Evolutionary conservation across 2,113 vertebrate species (phyloP).

Genomic region (Pandion haliaetus): DNA sequence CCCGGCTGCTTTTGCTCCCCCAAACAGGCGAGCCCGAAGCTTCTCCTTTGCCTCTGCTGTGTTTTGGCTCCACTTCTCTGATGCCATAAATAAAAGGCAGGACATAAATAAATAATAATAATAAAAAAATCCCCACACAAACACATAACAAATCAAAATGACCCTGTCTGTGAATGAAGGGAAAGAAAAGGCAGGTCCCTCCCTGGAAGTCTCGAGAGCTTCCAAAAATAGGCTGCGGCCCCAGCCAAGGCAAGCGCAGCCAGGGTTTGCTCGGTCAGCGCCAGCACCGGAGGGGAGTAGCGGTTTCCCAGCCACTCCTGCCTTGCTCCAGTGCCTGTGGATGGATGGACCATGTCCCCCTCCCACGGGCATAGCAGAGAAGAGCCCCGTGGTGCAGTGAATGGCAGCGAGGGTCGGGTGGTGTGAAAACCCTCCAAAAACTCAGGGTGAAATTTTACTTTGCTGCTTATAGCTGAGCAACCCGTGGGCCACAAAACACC

Average conservation of each 20-base stretch:
- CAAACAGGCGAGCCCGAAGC: accelerated
- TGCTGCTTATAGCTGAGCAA: not conserved
- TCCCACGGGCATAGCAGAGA: not conserved
- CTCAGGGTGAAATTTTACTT: not conserved
- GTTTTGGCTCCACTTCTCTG: accelerated
- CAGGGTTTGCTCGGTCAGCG: not conserved
- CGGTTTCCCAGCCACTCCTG: not conserved
- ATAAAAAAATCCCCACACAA: not conserved
- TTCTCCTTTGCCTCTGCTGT: not conserved
- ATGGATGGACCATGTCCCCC: accelerated
- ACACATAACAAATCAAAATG: not conserved
- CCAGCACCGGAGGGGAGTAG: not conserved
- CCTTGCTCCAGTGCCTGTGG: not conserved
- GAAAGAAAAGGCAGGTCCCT: not conserved
- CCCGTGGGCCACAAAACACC: not conserved
- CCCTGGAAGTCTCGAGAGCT: conserved; percentile 20
- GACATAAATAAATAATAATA: not conserved
- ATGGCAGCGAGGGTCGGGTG: not conserved
- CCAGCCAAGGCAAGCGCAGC: not conserved
- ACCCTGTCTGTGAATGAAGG: conserved; percentile 11
- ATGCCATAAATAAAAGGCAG: not conserved
- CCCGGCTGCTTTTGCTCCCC: not conserved
- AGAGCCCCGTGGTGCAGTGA: not conserved
- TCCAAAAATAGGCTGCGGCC: conserved; percentile 22
- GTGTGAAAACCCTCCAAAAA: not conserved